Conservation (phyloP, 2,888 invertebrate genomes). For the Sarcophaga carnaria region DNA sequence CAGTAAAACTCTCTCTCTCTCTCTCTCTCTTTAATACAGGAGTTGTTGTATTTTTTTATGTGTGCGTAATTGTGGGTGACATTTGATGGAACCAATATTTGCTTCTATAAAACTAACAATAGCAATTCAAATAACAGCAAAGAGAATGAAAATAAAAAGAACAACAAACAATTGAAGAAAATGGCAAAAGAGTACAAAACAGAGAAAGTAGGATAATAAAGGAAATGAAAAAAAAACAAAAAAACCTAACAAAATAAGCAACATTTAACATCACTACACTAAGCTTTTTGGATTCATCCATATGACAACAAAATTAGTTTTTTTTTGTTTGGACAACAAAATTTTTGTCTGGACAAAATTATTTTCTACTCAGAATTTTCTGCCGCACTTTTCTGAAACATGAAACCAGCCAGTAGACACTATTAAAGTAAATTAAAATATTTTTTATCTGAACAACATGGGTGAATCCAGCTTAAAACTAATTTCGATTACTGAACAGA, state of each 20-base stretch:
- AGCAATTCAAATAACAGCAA: conserved; percentile 21
- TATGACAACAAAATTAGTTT: too few relatives aligned
- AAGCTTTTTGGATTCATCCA: not conserved
- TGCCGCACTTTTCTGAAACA: too few relatives aligned
- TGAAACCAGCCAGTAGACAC: too few relatives aligned
- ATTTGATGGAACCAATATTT: conserved; percentile 67
- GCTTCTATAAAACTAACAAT: conserved; percentile 57
- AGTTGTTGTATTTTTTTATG: not conserved
- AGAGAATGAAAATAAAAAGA: not conserved
- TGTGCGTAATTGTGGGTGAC: conserved; percentile 18
- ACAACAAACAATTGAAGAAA: conserved; percentile 36
- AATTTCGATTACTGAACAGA: too few relatives aligned
- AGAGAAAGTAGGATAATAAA: not conserved
- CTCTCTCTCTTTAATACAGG: too few relatives aligned
- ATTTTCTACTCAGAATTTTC: too few relatives aligned
- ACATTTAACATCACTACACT: conserved; percentile 20
- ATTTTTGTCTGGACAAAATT: too few relatives aligned
- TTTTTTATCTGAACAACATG: too few relatives aligned
- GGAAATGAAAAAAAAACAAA: conserved; percentile 15
- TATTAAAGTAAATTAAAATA: too few relatives aligned
- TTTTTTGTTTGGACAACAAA: too few relatives aligned
- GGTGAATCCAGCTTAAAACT: too few relatives aligned
- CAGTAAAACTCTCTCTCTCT: not conserved
- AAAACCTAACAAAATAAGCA: not conserved
- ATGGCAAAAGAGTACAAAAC: conserved; percentile 18